These are phyloP conservation scores for Drosophila mercatorum DNA, from an alignment of 2,888 invertebrate genomes.

Conservation along the genomic window DNA sequence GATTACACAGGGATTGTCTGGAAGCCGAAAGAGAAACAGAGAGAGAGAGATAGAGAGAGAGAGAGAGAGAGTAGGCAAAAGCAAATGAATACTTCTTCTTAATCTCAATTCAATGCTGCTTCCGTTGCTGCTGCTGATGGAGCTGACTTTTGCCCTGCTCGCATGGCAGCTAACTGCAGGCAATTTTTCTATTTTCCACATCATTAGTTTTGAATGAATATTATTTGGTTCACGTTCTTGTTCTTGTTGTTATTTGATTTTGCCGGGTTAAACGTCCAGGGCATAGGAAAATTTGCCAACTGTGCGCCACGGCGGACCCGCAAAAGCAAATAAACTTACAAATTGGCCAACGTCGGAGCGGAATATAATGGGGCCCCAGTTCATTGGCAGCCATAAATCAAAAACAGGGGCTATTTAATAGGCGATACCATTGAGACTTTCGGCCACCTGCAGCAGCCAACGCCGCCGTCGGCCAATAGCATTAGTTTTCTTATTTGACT, in stretches of 20 bases:
- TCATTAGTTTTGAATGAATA: conserved; percentile 80
- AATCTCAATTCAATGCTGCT: conserved; percentile 22
- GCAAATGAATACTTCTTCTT: conserved; percentile 25
- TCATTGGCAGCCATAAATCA: conserved; percentile 75
- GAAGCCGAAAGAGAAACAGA: neutral
- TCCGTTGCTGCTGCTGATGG: neutral
- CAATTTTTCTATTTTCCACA: conserved; percentile 78
- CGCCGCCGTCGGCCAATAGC: conserved; percentile 61
- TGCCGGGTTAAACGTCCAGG: conserved; percentile 61
- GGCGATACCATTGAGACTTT: conserved; percentile 44
- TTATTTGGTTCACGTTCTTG: conserved; percentile 37
- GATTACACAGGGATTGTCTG: neutral
- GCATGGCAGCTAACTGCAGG: conserved; percentile 61
- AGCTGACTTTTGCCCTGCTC: neutral
- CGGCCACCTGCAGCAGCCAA: conserved; percentile 49
- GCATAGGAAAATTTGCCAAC: conserved; percentile 41
- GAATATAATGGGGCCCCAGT: conserved; percentile 29
- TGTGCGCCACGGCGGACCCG: conserved; percentile 13
- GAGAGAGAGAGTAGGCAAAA: neutral
- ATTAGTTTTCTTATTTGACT: conserved; percentile 76
- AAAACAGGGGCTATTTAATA: conserved; percentile 64
- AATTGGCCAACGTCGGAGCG: conserved; percentile 57
- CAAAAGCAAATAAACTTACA: conserved; percentile 76
- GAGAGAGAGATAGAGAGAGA: neutral
- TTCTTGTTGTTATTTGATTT: conserved; percentile 14